phyloP scores from a whole-genome alignment of 2,888 invertebrate genomes.

The Drosophila neonasuta region DNA sequence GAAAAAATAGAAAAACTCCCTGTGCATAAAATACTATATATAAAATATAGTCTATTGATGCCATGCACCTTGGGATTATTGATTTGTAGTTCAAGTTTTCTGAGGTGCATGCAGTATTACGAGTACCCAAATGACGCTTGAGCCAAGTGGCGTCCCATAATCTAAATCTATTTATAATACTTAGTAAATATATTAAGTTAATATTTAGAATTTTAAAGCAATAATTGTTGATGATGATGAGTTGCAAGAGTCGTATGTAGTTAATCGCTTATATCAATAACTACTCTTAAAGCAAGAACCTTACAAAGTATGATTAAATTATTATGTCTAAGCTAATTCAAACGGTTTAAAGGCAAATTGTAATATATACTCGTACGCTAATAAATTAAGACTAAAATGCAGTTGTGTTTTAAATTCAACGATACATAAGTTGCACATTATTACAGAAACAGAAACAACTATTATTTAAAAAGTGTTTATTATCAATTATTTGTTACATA shows the following conservation, averaged over 20 bases:
- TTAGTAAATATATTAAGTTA: slow-evolving; percentile 44
- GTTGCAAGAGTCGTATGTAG: slow-evolving; percentile 17
- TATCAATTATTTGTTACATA: background rate
- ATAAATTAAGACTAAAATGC: slow-evolving; percentile 46
- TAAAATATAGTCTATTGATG: slow-evolving; percentile 13
- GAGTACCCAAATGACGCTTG: slow-evolving; percentile 26
- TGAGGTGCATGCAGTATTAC: slow-evolving; percentile 58
- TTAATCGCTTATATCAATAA: slow-evolving; percentile 32
- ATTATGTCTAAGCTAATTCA: slow-evolving; percentile 19
- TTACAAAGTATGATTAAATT: slow-evolving; percentile 26
- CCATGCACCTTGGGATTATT: slow-evolving; percentile 31
- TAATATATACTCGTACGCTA: slow-evolving; percentile 36
- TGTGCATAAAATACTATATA: slow-evolving; percentile 30
- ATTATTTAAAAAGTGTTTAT: background rate
- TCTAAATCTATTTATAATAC: slow-evolving; percentile 24
- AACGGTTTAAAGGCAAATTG: slow-evolving; percentile 27
- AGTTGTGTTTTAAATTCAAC: slow-evolving; percentile 18
- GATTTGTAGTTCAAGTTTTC: slow-evolving; percentile 19
- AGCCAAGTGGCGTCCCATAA: slow-evolving; percentile 19
- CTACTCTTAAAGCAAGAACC: slow-evolving; percentile 12
- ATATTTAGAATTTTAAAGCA: slow-evolving; percentile 48
- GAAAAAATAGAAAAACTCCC: slow-evolving; percentile 38
- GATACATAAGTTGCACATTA: background rate
- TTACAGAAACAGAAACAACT: background rate
- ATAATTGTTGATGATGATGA: slow-evolving; percentile 31